Base-by-base conservation (phyloP, 2,113 vertebrate genomes). In the Aptenodytes forsteri region DNA sequence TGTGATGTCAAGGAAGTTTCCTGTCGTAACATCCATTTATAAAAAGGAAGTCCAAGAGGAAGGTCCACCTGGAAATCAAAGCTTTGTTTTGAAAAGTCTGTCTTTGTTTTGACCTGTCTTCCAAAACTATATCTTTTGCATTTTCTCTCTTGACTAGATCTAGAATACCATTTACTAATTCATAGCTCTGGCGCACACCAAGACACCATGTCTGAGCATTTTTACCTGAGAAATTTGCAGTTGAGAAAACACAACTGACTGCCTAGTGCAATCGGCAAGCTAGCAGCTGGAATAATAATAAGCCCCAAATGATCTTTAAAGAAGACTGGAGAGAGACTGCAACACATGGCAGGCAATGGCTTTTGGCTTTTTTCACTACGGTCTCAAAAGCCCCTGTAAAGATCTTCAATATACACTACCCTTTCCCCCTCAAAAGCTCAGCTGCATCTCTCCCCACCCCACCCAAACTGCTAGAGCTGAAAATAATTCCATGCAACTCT, bases 21-120 rank as follows among this genome's bases (percentile, higher is more conserved):
- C 25, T 99, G 99, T 69, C 99, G 98, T 29, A 99, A 96, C 99
- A 99, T 99, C 99, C 99, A 99, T 95, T 99, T 99, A 98, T 99
- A 99, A 98, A 99, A 99, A 19, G 99, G 99, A 89, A 99, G 98
- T 83, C 99, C 99, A 91, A 99, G 98, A 58, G 99, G 99, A 96
- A 99, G 98, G 97, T 99, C 99, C 98, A 99, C 98, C 99, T 99
- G 73, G 36, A 90, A 95, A 38, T 40, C 2, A 32, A 87, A 86
- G 47, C 6, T 23, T 22, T 13, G 8, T 49, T 93, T 81, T 42
- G 14, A 42, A 42, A 42, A 42, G 42, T 42, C 42, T 42, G 42
- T 42, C 42, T 42, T 42, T 85, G 34, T 29, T 87, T 0, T 49
- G 16, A 87, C 84, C 5, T 40, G 15, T 52, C 29, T 79, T 87